Evolutionary conservation across 2,888 invertebrate genomes (phyloP), one percentile per base, ranked within the genome.

Genomic region (Pyrrhosoma nymphula): DNA sequence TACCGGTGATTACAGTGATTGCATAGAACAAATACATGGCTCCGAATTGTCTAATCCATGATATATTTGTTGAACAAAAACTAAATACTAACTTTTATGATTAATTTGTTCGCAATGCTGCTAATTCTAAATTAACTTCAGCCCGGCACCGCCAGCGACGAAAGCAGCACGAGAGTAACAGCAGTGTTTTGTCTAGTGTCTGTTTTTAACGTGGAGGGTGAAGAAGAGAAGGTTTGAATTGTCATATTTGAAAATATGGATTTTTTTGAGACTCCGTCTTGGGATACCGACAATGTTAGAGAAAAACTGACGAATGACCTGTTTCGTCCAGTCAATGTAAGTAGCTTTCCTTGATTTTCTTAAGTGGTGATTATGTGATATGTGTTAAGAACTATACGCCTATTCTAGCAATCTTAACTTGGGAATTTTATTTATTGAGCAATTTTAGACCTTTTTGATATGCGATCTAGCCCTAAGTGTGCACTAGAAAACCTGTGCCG

Each of bases 261-360:
- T n/a, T 82, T 96, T 39, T 96, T 96, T 60, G 82, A 95, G 35
- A 96, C 96, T 90, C 96, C 95, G 63, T 95, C 95, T 56, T 96
- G 96, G 96, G 96, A 96, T 47, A 95, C 95, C 12, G 96, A 96
- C 88, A 95, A 95, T 60, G 95, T 96, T 18, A 96, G 96, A 95
- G 96, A 96, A 95, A 96, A 95, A 63, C 95, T 96, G 75, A 96
- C 95, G 63, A 95, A 95, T 60, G 96, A 96, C 39, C 95, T 96
- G 18, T 96, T 96, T 95, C 95, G 95, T 4, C 95, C 95, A 95
- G 96, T 96, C 95, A 95, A 95, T 95, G 90, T 30, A 88, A 60
- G 88, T 95, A 35, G 14, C 8, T 16, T 18, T 69, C 8, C 2
- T n/a, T n/a, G 8, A 88, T 23, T 93, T 1, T 16, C 18, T 3